Conservation (phyloP, 2,888 invertebrate species). For the Pseudolycoriella hygida region DNA sequence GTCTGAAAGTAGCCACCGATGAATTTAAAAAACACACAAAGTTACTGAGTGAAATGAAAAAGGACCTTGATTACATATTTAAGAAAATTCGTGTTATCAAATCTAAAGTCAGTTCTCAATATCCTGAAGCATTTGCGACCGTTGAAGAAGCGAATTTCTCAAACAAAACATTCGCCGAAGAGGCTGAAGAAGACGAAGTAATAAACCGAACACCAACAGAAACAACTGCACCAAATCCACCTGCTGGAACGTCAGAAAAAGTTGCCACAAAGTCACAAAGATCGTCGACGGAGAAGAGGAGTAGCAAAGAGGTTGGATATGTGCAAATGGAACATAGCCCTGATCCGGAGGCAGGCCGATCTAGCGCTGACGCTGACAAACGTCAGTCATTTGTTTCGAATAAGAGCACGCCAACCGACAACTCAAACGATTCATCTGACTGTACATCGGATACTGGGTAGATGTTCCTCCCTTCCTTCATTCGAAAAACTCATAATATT, state of each 20-base stretch:
- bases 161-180: slow-evolving; percentile 29
- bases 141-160: slow-evolving; percentile 31
- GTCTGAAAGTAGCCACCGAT: slow-evolving; percentile 66
- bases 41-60: slow-evolving; percentile 76
- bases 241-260: slow-evolving; percentile 22
- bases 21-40: slow-evolving; percentile 87
- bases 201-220: slow-evolving; percentile 17
- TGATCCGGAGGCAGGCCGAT: slow-evolving; percentile 26
- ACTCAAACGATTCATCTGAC: slow-evolving; percentile 46
- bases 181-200: slow-evolving; percentile 29
- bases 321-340: slow-evolving; percentile 29
- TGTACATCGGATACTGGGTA: slow-evolving; percentile 37
- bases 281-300: slow-evolving; percentile 11
- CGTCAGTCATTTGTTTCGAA: slow-evolving; percentile 27
- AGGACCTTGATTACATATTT: slow-evolving; percentile 87
- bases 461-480: too few relatives aligned
- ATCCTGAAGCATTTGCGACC: slow-evolving; percentile 46
- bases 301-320: slow-evolving; percentile 23
- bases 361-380: slow-evolving; percentile 15
- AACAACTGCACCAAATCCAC: slow-evolving; percentile 15
- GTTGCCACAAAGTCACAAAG: slow-evolving; percentile 9
- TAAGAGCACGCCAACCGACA: slow-evolving; percentile 39
- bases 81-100: slow-evolving; percentile 75
- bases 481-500: too few relatives aligned
- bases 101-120: slow-evolving; percentile 55